Percentiles rank a stretch among this genome's conserved stretches.
phyloP scores from a whole-genome alignment of 2,113 vertebrate species.

The Ahaetulla prasina region DNA sequence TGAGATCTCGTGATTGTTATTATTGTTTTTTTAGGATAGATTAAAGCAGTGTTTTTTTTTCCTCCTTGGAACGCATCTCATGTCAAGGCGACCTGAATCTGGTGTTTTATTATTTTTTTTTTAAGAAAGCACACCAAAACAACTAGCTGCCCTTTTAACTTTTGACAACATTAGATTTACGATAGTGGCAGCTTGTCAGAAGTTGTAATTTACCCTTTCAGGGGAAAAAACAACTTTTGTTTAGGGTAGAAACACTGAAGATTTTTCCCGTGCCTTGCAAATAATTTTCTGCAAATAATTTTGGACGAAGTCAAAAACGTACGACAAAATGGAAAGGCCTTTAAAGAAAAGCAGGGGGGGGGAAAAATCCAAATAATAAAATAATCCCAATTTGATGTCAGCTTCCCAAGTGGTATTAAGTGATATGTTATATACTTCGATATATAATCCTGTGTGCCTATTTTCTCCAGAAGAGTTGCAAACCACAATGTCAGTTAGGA shows the following conservation, averaged over 20 bases:
- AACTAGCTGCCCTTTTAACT: not conserved
- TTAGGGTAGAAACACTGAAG: not conserved
- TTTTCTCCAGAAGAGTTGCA: not conserved
- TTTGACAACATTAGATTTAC: not conserved
- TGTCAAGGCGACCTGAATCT: not conserved
- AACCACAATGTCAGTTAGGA: not conserved
- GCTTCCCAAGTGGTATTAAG: not conserved
- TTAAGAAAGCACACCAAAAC: not conserved
- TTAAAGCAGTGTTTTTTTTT: not conserved
- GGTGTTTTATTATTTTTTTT: not conserved
- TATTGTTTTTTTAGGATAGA: not conserved
- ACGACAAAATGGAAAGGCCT: not conserved
- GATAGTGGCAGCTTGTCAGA: not conserved
- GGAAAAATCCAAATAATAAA: not conserved
- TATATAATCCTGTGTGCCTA: not conserved
- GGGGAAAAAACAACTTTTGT: not conserved
- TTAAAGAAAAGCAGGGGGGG: not conserved
- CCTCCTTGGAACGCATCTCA: not conserved
- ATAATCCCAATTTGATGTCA: not conserved
- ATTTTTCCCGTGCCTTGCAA: not conserved
- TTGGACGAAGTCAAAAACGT: not conserved
- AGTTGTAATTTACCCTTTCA: not conserved
- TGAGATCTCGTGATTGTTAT: not conserved
- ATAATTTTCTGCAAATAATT: not conserved
- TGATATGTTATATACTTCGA: not conserved